Conservation (phyloP, 2,888 invertebrate species). For the Drosophila lutescens region DNA sequence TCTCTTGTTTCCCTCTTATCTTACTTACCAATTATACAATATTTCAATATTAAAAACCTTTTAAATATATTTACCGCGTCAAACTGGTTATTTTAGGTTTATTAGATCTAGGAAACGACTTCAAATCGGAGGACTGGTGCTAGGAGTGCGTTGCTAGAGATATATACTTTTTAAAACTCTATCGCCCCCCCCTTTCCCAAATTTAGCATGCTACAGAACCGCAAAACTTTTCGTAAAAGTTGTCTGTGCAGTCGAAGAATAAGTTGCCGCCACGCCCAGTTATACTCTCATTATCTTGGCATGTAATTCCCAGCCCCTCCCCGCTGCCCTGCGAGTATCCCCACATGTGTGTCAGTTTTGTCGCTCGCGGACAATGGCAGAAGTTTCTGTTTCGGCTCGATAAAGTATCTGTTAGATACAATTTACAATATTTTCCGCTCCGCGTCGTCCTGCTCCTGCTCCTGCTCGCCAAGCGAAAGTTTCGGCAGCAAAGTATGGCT, state of each 20-base stretch:
- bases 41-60: too few relatives aligned
- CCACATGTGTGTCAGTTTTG: constrained; percentile 52
- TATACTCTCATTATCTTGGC: constrained; percentile 57
- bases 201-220: constrained; percentile 30
- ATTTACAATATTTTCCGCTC: constrained; percentile 71
- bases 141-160: neutral
- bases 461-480: constrained; percentile 62
- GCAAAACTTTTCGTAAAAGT: constrained; percentile 42
- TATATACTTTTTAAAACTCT: constrained; percentile 1
- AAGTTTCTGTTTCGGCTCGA: constrained; percentile 75
- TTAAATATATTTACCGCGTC: too few relatives aligned
- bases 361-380: constrained; percentile 76
- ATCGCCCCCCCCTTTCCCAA: neutral
- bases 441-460: constrained; percentile 10
- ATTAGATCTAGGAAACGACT: neutral
- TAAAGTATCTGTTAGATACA: constrained; percentile 76
- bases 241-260: constrained; percentile 39
- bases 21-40: too few relatives aligned
- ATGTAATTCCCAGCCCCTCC: constrained; percentile 53
- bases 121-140: neutral
- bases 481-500: constrained; percentile 70
- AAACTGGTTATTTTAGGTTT: too few relatives aligned
- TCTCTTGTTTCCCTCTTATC: too few relatives aligned
- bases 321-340: constrained; percentile 3
- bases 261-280: constrained; percentile 49